phyloP scores from a whole-genome alignment of 1,140 invertebrate species.

The Proctacanthus coquilletti region DNA sequence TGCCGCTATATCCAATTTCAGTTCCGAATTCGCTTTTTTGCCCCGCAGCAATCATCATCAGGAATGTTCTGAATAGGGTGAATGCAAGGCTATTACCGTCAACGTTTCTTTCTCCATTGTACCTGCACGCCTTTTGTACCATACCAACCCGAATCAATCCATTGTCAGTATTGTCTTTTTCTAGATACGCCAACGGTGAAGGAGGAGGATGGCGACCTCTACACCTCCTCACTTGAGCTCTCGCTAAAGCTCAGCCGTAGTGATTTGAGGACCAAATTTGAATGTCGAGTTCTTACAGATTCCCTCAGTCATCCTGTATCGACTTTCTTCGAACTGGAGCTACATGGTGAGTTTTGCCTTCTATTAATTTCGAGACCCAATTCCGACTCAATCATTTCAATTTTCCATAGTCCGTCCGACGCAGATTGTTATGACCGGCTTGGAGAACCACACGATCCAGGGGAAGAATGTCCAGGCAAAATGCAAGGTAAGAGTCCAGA shows the following conservation, averaged over 20 bases:
- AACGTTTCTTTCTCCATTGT: too few species aligned
- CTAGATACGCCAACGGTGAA: slow-evolving; percentile 25
- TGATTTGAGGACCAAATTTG: slow-evolving; percentile 58
- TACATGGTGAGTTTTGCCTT: slow-evolving; percentile 67
- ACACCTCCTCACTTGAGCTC: slow-evolving; percentile 43
- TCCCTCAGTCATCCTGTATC: slow-evolving; percentile 39
- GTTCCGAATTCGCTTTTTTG: too few species aligned
- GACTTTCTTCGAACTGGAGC: slow-evolving; percentile 51
- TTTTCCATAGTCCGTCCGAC: slow-evolving; percentile 54
- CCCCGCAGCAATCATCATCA: too few species aligned
- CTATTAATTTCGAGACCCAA: too few species aligned
- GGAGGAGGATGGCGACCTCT: slow-evolving; percentile 38
- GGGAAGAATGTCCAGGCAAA: slow-evolving; percentile 59
- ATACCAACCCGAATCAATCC: background rate
- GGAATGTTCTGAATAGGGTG: too few species aligned
- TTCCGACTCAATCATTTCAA: slow-evolving; percentile 18
- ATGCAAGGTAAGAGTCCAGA: slow-evolving; percentile 47
- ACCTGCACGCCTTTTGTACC: background rate
- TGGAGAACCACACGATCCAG: slow-evolving; percentile 56
- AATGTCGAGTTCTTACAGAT: slow-evolving; percentile 59
- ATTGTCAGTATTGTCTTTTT: background rate
- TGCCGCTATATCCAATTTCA: too few species aligned
- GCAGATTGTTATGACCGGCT: slow-evolving; percentile 53
- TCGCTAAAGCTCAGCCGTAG: slow-evolving; percentile 52
- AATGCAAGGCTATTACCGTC: too few species aligned